Percentiles rank a stretch among this genome's conserved stretches.
Evolutionary conservation across 2,797 vertebrate genomes (phyloP).

Genomic region (Enteromius afrohamiltoni): DNA sequence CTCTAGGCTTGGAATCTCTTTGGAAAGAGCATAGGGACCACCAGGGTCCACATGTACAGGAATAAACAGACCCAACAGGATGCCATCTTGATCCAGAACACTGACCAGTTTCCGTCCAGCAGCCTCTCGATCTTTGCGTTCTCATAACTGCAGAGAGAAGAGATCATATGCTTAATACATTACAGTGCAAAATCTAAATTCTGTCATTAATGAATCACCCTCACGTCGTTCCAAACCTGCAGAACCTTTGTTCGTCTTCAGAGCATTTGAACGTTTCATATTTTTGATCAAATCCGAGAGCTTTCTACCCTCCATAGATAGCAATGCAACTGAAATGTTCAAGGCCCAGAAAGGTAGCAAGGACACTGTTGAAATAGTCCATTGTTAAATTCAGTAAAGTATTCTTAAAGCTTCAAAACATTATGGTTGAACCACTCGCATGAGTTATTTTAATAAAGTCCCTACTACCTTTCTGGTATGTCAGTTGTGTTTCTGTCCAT

Average conservation of each 20-base stretch:
- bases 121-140: slow-evolving; percentile 89
- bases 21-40: slow-evolving; percentile 89
- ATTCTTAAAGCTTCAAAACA: neutral
- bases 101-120: slow-evolving; percentile 89
- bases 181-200: neutral
- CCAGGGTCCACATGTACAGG: slow-evolving; percentile 88
- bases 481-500: neutral
- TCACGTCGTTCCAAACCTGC: no score
- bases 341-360: no score
- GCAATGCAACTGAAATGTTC: neutral
- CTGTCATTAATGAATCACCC: neutral
- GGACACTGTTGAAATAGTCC: no score
- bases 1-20: slow-evolving; percentile 87
- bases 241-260: neutral
- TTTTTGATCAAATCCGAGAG: neutral
- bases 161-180: neutral
- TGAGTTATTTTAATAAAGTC: neutral
- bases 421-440: neutral
- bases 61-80: slow-evolving; percentile 94
- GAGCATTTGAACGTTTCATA: no score
- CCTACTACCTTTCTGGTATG: neutral
- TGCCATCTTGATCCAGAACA: slow-evolving; percentile 97
- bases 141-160: slow-evolving; percentile 79
- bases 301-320: neutral
- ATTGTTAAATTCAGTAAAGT: neutral